phyloP scores from a whole-genome alignment of 2,113 vertebrate species.

The Alouatta palliata region DNA sequence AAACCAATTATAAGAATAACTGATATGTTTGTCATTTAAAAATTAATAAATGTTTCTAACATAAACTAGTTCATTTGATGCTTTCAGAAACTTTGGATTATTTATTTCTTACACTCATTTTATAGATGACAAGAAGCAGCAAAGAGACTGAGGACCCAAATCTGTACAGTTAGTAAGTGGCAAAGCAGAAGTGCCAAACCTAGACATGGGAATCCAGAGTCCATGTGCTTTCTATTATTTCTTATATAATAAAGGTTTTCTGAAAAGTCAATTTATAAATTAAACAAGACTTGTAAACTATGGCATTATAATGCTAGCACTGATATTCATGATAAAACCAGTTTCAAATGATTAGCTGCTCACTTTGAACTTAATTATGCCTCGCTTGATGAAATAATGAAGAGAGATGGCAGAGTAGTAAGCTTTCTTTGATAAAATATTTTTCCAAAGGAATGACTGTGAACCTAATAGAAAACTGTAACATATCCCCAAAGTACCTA shows the following conservation, averaged over 20 bases:
- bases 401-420: background rate
- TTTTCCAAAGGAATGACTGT: background rate
- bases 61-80: background rate
- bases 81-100: background rate
- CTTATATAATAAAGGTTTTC: background rate
- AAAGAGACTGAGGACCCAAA: background rate
- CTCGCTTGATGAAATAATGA: background rate
- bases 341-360: background rate
- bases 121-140: background rate
- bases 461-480: conserved; percentile 57
- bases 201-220: background rate
- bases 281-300: background rate
- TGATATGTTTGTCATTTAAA: background rate
- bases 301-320: background rate
- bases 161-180: background rate
- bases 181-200: background rate
- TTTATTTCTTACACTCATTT: background rate
- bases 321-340: background rate
- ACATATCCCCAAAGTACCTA: conserved; percentile 55
- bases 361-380: background rate
- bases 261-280: background rate
- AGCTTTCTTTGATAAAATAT: background rate
- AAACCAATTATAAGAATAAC: background rate
- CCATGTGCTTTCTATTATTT: background rate
- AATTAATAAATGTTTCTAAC: background rate